phyloP scores from a whole-genome alignment of 2,113 vertebrate genomes.

The Semnornis frantzii region DNA sequence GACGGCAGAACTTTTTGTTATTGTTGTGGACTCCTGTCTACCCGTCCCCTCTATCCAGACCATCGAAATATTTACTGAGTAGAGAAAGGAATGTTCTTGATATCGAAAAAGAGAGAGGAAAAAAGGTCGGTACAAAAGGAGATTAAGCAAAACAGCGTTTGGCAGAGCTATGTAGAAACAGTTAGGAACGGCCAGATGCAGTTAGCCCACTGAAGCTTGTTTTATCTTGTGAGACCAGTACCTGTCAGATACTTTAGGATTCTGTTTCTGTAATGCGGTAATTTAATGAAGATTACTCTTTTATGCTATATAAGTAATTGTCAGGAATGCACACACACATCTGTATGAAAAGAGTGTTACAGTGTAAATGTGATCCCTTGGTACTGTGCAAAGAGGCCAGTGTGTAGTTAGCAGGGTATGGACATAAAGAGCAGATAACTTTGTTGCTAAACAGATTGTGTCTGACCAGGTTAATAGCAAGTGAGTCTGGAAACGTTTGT shows the following conservation, averaged over 20 bases:
- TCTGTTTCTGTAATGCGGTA: not conserved
- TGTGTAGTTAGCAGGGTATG: not conserved
- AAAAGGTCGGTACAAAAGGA: not conserved
- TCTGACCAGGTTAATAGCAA: not conserved
- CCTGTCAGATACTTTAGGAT: not conserved
- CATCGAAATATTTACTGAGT: not conserved
- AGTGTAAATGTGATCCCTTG: not conserved
- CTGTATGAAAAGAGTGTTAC: not conserved
- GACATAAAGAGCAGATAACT: not conserved
- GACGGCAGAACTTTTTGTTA: not conserved
- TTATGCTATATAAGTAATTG: not conserved
- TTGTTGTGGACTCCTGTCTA: not conserved
- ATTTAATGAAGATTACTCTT: not conserved
- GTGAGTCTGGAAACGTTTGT: not conserved
- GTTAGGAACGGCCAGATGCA: not conserved
- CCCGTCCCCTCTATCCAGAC: too few species aligned
- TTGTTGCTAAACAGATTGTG: not conserved
- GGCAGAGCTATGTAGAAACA: not conserved
- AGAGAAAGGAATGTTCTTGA: not conserved
- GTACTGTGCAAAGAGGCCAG: not conserved
- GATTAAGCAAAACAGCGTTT: not conserved
- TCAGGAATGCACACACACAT: rapidly evolving
- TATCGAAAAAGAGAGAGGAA: not conserved
- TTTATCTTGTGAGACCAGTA: not conserved
- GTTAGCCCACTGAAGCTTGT: rapidly evolving